Percentiles rank a stretch among this genome's conserved stretches.
These are phyloP conservation scores for Ceraclea dissimilis DNA, from an alignment of 2,888 invertebrate genomes.

Conservation along the genomic window DNA sequence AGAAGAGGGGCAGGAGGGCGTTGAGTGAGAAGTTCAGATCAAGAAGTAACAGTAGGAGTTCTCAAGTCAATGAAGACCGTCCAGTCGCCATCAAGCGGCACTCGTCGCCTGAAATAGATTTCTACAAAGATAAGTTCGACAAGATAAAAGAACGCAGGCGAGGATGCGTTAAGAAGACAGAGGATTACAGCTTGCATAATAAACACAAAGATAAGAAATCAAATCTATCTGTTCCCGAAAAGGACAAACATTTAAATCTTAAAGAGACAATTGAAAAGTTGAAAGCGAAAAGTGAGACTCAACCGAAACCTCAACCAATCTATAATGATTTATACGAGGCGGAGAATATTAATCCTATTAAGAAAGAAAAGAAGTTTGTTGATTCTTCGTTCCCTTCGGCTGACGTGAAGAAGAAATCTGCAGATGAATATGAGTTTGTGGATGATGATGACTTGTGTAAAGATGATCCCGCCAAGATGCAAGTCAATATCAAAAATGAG, in stretches of 20 bases:
- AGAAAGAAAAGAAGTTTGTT: slow-evolving; percentile 23
- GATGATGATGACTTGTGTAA: slow-evolving; percentile 28
- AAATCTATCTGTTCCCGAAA: slow-evolving; percentile 37
- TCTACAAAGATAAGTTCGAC: slow-evolving; percentile 53
- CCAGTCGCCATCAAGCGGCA: slow-evolving; percentile 11
- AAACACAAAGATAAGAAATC: slow-evolving; percentile 39
- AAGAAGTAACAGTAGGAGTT: slow-evolving; percentile 8
- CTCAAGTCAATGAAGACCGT: slow-evolving; percentile 25
- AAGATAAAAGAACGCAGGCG: slow-evolving; percentile 54
- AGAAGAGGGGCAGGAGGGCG: slow-evolving; percentile 32
- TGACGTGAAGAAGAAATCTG: slow-evolving; percentile 31
- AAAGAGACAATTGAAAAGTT: slow-evolving; percentile 56
- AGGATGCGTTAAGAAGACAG: slow-evolving; percentile 44
- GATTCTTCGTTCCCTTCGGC: slow-evolving; percentile 27
- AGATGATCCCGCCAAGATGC: slow-evolving; percentile 26
- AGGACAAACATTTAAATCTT: slow-evolving; percentile 46
- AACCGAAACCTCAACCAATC: slow-evolving; percentile 35
- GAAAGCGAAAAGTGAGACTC: slow-evolving; percentile 55
- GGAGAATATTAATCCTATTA: slow-evolving; percentile 23
- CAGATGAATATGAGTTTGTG: slow-evolving; percentile 29
- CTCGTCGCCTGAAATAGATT: slow-evolving; percentile 38
- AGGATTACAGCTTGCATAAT: slow-evolving; percentile 44
- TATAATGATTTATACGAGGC: slow-evolving; percentile 37
- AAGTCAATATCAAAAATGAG: slow-evolving; percentile 43
- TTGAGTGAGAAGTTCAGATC: slow-evolving; percentile 18